A percentile compares a stretch with the other conserved stretches of the same genome.
Conservation (phyloP, 2,113 vertebrate genomes). For the Forbesichthys papilliferus region DNA sequence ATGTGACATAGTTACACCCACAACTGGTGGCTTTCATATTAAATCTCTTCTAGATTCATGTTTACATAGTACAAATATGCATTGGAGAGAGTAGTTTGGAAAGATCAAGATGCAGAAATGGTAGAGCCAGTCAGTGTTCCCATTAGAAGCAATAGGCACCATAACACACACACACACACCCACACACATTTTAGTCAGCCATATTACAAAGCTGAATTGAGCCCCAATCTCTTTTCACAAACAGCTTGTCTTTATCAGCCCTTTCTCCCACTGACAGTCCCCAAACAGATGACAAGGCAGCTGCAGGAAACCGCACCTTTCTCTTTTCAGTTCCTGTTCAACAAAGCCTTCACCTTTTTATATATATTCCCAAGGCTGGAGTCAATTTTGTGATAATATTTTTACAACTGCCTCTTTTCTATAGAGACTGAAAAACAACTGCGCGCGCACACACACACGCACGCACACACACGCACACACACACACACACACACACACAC, state of each 20-base stretch:
- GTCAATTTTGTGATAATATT: slow-evolving; percentile 35
- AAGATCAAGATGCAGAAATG: background rate
- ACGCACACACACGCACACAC: slow-evolving; percentile 32
- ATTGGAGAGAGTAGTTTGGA: background rate
- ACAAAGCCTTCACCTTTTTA: slow-evolving; percentile 32
- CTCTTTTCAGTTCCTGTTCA: slow-evolving; percentile 16
- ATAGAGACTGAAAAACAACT: slow-evolving; percentile 44
- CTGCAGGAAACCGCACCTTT: slow-evolving; percentile 58
- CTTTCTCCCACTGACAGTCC: slow-evolving; percentile 11
- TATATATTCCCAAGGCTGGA: slow-evolving; percentile 34
- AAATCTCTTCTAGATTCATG: no score
- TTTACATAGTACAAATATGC: no score
- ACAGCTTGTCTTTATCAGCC: slow-evolving; percentile 4
- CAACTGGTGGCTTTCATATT: no score
- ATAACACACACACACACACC: slow-evolving; percentile 6
- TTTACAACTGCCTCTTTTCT: slow-evolving; percentile 31
- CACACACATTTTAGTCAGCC: slow-evolving; percentile 29
- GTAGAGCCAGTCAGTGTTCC: slow-evolving; percentile 15
- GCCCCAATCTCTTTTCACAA: background rate
- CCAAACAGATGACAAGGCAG: slow-evolving; percentile 15
- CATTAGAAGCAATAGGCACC: slow-evolving; percentile 34
- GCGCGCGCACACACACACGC: slow-evolving; percentile 41
- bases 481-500: slow-evolving; percentile 32
- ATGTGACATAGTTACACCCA: no score
- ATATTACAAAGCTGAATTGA: slow-evolving; percentile 1